These are phyloP conservation scores for Gymnocypris eckloni DNA, from an alignment of 2,797 vertebrate genomes.

Conservation along the genomic window DNA sequence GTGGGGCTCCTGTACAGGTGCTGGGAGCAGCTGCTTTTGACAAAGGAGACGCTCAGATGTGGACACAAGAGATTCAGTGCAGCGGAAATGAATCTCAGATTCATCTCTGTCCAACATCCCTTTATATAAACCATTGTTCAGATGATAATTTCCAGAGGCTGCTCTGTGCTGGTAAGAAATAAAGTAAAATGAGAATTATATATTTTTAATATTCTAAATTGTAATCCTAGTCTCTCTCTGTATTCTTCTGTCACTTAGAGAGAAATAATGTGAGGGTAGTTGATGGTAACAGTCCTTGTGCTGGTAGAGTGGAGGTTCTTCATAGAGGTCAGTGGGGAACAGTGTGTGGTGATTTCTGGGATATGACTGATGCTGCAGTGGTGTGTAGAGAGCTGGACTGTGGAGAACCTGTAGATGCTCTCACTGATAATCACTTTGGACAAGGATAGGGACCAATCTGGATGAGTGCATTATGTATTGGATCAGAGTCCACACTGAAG, in stretches of 20 bases:
- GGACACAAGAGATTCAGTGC: slow-evolving; percentile 72
- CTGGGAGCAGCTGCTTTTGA: slow-evolving; percentile 56
- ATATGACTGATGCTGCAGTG: not conserved
- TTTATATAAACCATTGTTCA: slow-evolving; percentile 50
- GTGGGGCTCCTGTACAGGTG: slow-evolving; percentile 61
- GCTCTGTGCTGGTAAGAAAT: slow-evolving; percentile 33
- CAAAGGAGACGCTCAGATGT: slow-evolving; percentile 57
- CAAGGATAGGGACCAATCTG: too few relatives aligned
- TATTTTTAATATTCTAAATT: not conserved
- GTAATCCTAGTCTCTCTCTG: not conserved
- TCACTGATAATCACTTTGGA: too few relatives aligned
- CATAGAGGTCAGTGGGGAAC: not conserved
- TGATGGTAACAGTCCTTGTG: not conserved
- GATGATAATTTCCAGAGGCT: slow-evolving; percentile 54
- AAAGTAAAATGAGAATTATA: not conserved
- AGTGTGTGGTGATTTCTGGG: not conserved
- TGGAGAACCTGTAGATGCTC: not conserved
- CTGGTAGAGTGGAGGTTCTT: slow-evolving; percentile 1
- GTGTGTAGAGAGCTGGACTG: slow-evolving; percentile 9
- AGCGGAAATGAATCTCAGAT: slow-evolving; percentile 64
- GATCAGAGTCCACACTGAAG: too few relatives aligned
- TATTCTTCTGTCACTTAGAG: not conserved
- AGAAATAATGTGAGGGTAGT: not conserved
- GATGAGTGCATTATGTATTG: too few relatives aligned
- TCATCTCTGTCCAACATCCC: not conserved